Percentiles rank a stretch among this genome's conserved stretches.
Evolutionary conservation across 2,797 vertebrate species (phyloP).

Genomic region (Falco biarmicus): DNA sequence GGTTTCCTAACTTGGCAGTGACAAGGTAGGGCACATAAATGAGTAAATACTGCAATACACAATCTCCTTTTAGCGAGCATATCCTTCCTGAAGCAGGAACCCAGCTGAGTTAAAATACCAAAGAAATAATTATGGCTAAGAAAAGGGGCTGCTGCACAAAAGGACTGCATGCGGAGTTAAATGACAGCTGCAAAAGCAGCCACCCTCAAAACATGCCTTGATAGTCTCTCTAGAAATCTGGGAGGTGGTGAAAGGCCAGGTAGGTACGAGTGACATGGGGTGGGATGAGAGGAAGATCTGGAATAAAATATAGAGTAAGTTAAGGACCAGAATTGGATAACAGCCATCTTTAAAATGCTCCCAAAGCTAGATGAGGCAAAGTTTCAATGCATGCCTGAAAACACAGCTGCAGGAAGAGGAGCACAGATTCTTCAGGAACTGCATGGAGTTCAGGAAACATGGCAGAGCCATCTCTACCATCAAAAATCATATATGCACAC

Average conservation of each 20-base stretch:
- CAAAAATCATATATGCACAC: neutral
- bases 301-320: neutral
- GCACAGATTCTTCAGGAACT: neutral
- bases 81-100: neutral
- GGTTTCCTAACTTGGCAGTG: neutral
- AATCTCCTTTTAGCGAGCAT: neutral
- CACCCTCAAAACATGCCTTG: neutral
- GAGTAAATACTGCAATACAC: neutral
- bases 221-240: neutral
- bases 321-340: neutral
- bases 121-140: neutral
- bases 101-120: neutral
- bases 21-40: neutral
- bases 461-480: neutral
- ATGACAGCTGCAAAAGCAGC: neutral
- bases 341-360: neutral
- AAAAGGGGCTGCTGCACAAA: neutral
- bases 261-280: neutral
- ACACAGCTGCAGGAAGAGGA: neutral
- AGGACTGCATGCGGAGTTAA: neutral
- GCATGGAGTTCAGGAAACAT: neutral
- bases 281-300: neutral
- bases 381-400: neutral
- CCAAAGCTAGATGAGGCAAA: neutral
- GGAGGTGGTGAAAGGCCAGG: neutral